These are phyloP conservation scores for Theropithecus gelada DNA, from an alignment of 2,113 vertebrate genomes.

Conservation along the genomic window DNA sequence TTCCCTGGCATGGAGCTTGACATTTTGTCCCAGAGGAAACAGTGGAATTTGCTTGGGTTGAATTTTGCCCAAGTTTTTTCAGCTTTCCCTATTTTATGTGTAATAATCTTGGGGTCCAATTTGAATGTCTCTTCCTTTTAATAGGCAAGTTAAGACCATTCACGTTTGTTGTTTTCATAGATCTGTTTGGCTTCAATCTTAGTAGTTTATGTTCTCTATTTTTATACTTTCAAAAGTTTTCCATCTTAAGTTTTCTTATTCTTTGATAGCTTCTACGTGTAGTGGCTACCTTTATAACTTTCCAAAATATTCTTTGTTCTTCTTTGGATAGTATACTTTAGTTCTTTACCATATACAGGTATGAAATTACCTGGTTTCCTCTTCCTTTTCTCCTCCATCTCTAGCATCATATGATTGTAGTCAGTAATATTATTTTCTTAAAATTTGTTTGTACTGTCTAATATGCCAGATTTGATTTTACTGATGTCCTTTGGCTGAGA, in stretches of 20 bases:
- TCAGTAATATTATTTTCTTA: neutral
- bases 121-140: neutral
- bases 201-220: neutral
- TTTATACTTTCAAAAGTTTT: neutral
- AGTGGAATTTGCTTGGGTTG: no score
- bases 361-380: neutral
- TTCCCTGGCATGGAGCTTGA: neutral
- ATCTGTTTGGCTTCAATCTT: neutral
- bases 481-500: neutral
- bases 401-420: no score
- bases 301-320: no score
- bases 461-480: rapidly evolving
- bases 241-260: no score
- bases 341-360: no score
- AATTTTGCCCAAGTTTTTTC: neutral
- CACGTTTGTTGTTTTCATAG: no score
- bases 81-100: neutral
- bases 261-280: no score
- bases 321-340: no score
- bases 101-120: no score
- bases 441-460: neutral
- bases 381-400: neutral
- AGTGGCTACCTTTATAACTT: no score
- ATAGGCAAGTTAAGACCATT: neutral
- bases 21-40: rapidly evolving